These are phyloP conservation scores for Abramis brama DNA, from an alignment of 2,113 vertebrate genomes.

Conservation along the genomic window DNA sequence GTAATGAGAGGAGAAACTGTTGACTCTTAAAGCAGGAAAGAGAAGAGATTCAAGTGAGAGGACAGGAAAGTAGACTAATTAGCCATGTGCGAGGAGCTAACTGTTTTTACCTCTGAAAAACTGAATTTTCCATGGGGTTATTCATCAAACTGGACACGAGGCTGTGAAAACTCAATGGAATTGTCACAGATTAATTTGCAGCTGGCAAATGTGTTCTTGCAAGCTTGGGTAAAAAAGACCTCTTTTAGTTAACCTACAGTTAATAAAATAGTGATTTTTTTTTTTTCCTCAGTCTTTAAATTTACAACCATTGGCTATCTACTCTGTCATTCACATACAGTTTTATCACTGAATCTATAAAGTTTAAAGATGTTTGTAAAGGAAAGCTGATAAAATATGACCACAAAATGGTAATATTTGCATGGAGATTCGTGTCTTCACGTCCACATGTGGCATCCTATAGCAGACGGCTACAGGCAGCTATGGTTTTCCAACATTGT, in stretches of 20 bases:
- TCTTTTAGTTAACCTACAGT: constrained; percentile 57
- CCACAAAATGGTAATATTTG: background rate
- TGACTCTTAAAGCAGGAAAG: constrained; percentile 47
- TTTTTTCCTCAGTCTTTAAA: background rate
- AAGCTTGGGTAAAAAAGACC: constrained; percentile 60
- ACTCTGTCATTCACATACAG: background rate
- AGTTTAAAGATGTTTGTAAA: background rate
- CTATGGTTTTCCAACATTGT: background rate
- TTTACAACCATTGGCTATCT: constrained; percentile 47
- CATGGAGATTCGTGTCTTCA: background rate
- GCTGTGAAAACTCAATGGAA: constrained; percentile 73
- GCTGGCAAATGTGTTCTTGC: constrained; percentile 62
- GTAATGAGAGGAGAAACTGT: constrained; percentile 45
- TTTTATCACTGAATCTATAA: background rate
- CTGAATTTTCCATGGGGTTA: constrained; percentile 72
- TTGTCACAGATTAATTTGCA: constrained; percentile 78
- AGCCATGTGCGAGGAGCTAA: constrained; percentile 73
- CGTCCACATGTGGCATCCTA: background rate
- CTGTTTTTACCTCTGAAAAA: constrained; percentile 74
- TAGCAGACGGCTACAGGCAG: background rate
- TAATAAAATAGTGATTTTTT: constrained; percentile 54
- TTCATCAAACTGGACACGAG: constrained; percentile 74
- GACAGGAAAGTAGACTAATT: constrained; percentile 71
- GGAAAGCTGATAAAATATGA: background rate
- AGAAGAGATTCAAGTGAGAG: constrained; percentile 63